These are phyloP conservation scores for Nannoperca australis DNA, from an alignment of 2,797 vertebrate species.

Conservation along the genomic window DNA sequence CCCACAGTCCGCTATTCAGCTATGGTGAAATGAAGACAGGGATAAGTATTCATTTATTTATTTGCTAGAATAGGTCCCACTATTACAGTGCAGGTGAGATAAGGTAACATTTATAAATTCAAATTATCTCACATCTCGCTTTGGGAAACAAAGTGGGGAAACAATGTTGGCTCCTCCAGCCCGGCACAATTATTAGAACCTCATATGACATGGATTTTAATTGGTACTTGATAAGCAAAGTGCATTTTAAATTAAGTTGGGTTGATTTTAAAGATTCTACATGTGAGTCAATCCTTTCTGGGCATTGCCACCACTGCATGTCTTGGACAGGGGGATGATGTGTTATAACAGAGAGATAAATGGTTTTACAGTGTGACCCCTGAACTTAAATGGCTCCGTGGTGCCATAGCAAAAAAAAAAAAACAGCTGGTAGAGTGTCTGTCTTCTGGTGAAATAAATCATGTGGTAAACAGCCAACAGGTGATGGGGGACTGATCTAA, in stretches of 20 bases:
- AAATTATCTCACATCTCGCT: constrained; percentile 13
- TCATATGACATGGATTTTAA: constrained; percentile 27
- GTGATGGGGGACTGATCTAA: constrained; percentile 52
- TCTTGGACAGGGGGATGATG: background rate
- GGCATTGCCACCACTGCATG: background rate
- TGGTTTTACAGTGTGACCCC: constrained; percentile 8
- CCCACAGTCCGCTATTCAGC: background rate
- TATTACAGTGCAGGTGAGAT: constrained; percentile 7
- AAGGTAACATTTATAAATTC: constrained; percentile 11
- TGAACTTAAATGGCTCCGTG: constrained; percentile 14
- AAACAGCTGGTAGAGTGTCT: background rate
- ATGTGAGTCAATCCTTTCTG: constrained; percentile 7
- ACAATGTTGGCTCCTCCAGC: constrained; percentile 21
- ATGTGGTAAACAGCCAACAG: constrained; percentile 41
- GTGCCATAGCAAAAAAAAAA: constrained; percentile 12
- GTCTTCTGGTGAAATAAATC: constrained; percentile 35
- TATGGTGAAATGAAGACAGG: background rate
- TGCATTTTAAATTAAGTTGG: constrained; percentile 21
- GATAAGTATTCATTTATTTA: background rate
- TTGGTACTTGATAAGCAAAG: constrained; percentile 18
- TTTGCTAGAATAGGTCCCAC: constrained; percentile 5
- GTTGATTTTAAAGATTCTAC: constrained; percentile 7
- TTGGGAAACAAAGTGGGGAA: constrained; percentile 12
- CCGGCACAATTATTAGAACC: constrained; percentile 7
- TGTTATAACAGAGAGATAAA: constrained; percentile 28